Evolutionary conservation across 2,888 invertebrate species (phyloP), one percentile per base, ranked within the genome.

Genomic region (Microplitis manilae): DNA sequence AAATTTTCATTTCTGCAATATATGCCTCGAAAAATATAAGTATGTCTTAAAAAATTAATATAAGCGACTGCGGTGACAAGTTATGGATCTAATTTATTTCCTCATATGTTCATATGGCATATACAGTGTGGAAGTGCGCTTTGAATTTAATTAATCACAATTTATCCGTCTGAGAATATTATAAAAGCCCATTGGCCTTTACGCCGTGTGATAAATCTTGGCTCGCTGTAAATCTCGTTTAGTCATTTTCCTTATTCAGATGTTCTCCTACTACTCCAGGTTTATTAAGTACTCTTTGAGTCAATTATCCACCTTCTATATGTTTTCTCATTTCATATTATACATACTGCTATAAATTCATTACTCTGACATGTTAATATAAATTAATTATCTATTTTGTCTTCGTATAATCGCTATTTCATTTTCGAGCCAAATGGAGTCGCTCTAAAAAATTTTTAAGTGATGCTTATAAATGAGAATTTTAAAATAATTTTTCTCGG

Each of bases 61-160:
- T 30, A 30, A 30, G 30, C 30, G 4, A 30, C 30, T 30, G 30
- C 30, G 30, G 30, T 30, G 30, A 30, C 30, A 30, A 30, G 30
- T 30, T 30, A 30, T 30, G 30, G 30, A 30, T 30, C 30, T 30
- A 30, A 30, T 30, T 30, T 30, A 30, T 30, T 30, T 30, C 30
- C 50, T 6, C 8, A 13, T 50, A 50, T 50, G 13, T 50, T 1
- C 6, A 9, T 30, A 30, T 30, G 50, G 13, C 0, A 50, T 50
- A 8, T 50, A 50, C 1, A 50, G 13, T 1, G 13, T 50, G 50
- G 13, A 13, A 13, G 50, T 50, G 13, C 13, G 13, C 30, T 38
- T 20, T 73, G 6, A 40, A 65, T 41, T 65, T 73, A 64, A 73
- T 73, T 73, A 65, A 65, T 73, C 73, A 73, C 20, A 73, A 73